Evolutionary conservation across 2,888 invertebrate species (phyloP), one percentile per base, ranked within the genome.

Genomic region (Lottia gigantea): DNA sequence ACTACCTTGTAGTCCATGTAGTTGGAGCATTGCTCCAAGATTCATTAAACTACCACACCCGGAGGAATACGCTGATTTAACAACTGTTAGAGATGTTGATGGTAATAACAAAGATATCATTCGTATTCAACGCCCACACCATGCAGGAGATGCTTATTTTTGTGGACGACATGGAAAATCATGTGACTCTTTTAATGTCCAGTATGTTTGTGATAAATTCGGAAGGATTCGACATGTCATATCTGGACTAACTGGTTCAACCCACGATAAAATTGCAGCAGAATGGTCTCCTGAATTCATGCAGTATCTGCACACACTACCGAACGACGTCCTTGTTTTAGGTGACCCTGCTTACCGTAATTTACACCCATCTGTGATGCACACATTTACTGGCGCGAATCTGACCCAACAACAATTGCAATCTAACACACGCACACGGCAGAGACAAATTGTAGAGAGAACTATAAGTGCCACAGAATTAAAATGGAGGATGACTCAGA

Each of bases 191-290:
- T 15, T 49, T 7, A 49, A 49, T 16, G 49, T 49, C 0, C 11
- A 49, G 19, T 49, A 49, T 49, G 19, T 49, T 15, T 0, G 7
- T 16, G 49, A 49, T 15, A 16, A 7, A 15, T 8, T 0, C 8
- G 0, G 55, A n/a, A 19, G 8, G n/a, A 16, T 19, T n/a, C 12
- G 55, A n/a, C 55, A 55, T 19, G 15, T 19, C 55, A 19, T 55
- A 55, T 15, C n/a, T 6, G 55, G 55, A 8, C 6, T 55, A 12
- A 2, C 19, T 55, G 55, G 55, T 19, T 12, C 16, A 19, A 2
- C 55, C 12, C 55, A 55, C 15, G 55, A 55, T 14, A 55, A 49
- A 55, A 55, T 16, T 55, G 55, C 55, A 15, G 55, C 55, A 55
- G 15, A 19, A 19, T 55, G 19, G 16, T 55, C 55, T 1, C 15